Conservation (phyloP, 1,140 invertebrate species). For the Acyrthosiphon pisum region DNA sequence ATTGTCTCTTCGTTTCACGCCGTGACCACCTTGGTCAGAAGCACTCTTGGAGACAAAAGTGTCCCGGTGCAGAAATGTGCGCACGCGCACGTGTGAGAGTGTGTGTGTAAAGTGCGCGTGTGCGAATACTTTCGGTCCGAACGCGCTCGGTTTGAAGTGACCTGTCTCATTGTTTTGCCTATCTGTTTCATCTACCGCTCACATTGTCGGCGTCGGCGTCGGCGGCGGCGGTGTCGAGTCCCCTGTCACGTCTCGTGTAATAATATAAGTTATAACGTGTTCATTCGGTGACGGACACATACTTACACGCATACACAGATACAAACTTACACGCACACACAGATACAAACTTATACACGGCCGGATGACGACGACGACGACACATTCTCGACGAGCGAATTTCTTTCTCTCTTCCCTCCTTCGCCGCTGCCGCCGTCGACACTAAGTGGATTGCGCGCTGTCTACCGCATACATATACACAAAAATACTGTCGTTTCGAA, state of each 20-base stretch:
- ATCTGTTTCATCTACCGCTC: background rate
- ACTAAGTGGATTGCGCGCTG: background rate
- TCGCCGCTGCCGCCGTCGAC: background rate
- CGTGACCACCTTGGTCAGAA: no score
- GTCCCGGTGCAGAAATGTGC: background rate
- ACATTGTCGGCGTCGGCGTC: background rate
- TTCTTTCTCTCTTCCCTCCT: background rate
- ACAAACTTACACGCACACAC: background rate
- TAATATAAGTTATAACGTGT: constrained; percentile 8
- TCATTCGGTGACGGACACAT: background rate
- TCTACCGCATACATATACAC: background rate
- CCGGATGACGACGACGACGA: background rate
- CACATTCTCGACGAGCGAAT: background rate
- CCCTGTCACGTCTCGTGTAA: background rate
- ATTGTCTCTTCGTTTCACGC: background rate
- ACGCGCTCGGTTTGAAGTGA: constrained; percentile 17
- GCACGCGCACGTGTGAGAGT: background rate
- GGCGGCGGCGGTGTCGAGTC: background rate
- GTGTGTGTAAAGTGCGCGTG: no score
- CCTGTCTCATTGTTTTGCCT: constrained; percentile 13
- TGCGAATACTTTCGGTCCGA: background rate
- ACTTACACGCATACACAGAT: background rate
- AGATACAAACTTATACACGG: background rate
- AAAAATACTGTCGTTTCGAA: background rate
- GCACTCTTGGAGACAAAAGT: background rate